Percentiles rank a stretch among this genome's conserved stretches.
These are phyloP conservation scores for Hemithea aestivaria DNA, from an alignment of 2,888 invertebrate genomes.

Conservation along the genomic window DNA sequence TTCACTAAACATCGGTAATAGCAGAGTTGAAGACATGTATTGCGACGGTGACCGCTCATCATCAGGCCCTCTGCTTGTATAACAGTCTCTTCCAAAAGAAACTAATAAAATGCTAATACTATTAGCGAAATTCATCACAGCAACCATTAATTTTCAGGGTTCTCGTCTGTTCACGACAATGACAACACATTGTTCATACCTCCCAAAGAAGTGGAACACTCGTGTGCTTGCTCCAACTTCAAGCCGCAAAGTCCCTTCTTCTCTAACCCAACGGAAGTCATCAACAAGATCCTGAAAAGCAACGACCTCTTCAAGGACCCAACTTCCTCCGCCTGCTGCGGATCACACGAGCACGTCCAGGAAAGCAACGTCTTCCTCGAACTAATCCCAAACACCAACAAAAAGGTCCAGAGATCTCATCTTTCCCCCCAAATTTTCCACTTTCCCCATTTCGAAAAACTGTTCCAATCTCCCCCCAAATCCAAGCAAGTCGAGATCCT, in stretches of 20 bases:
- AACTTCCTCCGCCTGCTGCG: slow-evolving; percentile 53
- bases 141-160: too few species aligned
- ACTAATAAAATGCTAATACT: too few species aligned
- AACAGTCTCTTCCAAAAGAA: too few species aligned
- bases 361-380: slow-evolving; percentile 56
- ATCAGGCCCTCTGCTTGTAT: too few species aligned
- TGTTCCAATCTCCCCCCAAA: slow-evolving; percentile 27
- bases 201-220: slow-evolving; percentile 33
- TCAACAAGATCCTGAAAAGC: slow-evolving; percentile 52
- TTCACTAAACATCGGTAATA: too few species aligned
- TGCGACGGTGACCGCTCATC: too few species aligned
- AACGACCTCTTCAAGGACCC: slow-evolving; percentile 56
- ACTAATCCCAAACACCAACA: slow-evolving; percentile 36
- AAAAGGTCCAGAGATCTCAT: slow-evolving; percentile 1
- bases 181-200: slow-evolving; percentile 4
- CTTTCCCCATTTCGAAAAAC: neutral
- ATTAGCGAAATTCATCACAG: neutral
- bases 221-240: slow-evolving; percentile 50
- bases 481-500: slow-evolving; percentile 57
- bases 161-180: slow-evolving; percentile 9
- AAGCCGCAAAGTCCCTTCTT: slow-evolving; percentile 37
- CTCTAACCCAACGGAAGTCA: slow-evolving; percentile 43
- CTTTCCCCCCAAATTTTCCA: neutral
- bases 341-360: slow-evolving; percentile 54
- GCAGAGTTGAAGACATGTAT: too few species aligned